phyloP scores from a whole-genome alignment of 2,113 vertebrate genomes.

The Cheirogaleus medius region DNA sequence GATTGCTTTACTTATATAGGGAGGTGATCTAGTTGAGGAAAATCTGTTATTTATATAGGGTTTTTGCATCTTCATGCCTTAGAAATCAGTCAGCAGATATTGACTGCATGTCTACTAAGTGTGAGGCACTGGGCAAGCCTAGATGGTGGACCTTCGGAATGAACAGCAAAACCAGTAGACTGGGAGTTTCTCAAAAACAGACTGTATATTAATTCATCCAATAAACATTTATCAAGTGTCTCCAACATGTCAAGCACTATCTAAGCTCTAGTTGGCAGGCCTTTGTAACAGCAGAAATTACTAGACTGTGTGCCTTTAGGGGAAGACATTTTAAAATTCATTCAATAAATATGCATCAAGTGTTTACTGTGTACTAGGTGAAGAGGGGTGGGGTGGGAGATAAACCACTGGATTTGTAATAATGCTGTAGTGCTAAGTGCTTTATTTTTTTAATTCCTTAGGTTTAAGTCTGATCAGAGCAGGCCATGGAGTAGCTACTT shows the following conservation, averaged over 20 bases:
- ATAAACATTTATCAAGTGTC: background rate
- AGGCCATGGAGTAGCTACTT: background rate
- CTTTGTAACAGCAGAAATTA: background rate
- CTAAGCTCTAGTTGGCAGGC: background rate
- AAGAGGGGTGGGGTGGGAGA: accelerated
- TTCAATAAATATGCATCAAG: background rate
- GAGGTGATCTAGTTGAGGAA: background rate
- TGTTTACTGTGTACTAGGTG: background rate
- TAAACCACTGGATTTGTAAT: background rate
- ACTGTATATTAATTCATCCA: background rate
- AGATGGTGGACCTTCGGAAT: background rate
- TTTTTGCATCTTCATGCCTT: background rate
- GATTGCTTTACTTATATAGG: background rate
- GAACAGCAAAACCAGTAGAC: background rate
- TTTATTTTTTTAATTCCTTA: background rate
- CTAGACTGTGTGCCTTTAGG: background rate
- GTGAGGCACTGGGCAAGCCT: background rate
- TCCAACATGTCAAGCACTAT: background rate
- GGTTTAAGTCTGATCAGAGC: background rate
- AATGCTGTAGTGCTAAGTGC: background rate
- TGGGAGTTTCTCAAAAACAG: background rate
- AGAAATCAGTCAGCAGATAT: background rate
- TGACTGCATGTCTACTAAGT: background rate
- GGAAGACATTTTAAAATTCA: background rate
- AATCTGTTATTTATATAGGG: background rate